phyloP scores from a whole-genome alignment of 2,113 vertebrate genomes.

The Aptenodytes forsteri region DNA sequence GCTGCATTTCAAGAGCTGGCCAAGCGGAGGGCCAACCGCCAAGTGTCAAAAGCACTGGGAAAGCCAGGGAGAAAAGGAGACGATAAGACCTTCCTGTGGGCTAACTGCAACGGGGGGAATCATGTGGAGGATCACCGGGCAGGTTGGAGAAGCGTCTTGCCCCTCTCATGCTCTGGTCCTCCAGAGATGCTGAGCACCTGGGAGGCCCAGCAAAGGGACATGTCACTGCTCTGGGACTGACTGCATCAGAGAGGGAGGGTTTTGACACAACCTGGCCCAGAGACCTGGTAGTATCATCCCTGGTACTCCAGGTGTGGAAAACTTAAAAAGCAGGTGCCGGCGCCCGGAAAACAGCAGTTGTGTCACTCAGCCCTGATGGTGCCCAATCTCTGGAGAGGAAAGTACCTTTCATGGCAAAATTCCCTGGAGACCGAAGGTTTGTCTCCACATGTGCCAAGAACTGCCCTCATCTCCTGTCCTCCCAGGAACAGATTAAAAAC shows the following conservation, averaged over 20 bases:
- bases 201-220: neutral
- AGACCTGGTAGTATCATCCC: neutral
- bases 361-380: neutral
- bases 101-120: neutral
- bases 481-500: neutral
- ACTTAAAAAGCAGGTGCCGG: neutral
- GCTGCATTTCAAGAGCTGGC: conserved; percentile 2
- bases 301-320: neutral
- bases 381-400: neutral
- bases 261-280: neutral
- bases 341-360: neutral
- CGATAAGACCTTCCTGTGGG: neutral
- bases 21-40: neutral
- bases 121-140: neutral
- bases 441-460: neutral
- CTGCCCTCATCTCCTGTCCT: neutral
- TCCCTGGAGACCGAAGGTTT: neutral
- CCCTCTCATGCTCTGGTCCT: neutral
- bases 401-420: neutral
- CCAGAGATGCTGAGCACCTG: neutral
- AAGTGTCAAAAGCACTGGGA: neutral
- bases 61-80: neutral
- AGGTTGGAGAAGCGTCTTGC: neutral
- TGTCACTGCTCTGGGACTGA: neutral
- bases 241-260: rapidly evolving